Percentiles rank a stretch among this genome's conserved stretches.
Conservation (phyloP, 2,888 invertebrate genomes). For the Prenolepis imparis region DNA sequence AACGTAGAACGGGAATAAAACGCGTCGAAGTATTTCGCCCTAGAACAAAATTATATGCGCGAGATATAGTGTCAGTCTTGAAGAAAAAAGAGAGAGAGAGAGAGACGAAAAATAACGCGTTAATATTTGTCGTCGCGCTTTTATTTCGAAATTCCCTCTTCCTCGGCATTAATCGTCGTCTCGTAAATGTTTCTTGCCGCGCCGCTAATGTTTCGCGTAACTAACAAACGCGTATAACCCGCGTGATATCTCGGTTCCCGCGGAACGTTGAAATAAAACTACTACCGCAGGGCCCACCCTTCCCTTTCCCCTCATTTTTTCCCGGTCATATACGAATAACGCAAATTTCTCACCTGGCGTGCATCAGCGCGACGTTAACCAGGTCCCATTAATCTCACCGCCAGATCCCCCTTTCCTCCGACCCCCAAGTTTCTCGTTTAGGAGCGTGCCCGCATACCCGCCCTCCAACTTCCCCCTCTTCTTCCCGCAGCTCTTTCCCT, state of each 20-base stretch:
- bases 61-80: conserved; percentile 7
- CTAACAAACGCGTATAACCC: conserved; percentile 39
- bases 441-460: conserved; percentile 72
- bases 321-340: conserved; percentile 63
- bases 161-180: conserved; percentile 45
- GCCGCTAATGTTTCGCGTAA: conserved; percentile 40
- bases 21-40: conserved; percentile 67
- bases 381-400: conserved; percentile 81
- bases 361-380: conserved; percentile 78
- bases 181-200: conserved; percentile 40
- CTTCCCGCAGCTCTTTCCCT: conserved; percentile 29
- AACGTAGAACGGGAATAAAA: conserved; percentile 67
- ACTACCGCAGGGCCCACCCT: conserved; percentile 38
- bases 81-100: background rate
- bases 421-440: conserved; percentile 82
- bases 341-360: conserved; percentile 72
- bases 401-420: conserved; percentile 56
- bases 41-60: conserved; percentile 39
- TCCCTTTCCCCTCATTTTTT: conserved; percentile 36
- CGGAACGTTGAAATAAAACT: conserved; percentile 50
- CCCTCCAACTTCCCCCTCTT: conserved; percentile 41
- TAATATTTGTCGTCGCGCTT: conserved; percentile 63
- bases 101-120: conserved; percentile 64
- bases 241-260: conserved; percentile 23
- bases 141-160: conserved; percentile 33